A percentile compares a stretch with the other conserved stretches of the same genome.
phyloP scores from a whole-genome alignment of 2,113 vertebrate species.

The Felis chaus region DNA sequence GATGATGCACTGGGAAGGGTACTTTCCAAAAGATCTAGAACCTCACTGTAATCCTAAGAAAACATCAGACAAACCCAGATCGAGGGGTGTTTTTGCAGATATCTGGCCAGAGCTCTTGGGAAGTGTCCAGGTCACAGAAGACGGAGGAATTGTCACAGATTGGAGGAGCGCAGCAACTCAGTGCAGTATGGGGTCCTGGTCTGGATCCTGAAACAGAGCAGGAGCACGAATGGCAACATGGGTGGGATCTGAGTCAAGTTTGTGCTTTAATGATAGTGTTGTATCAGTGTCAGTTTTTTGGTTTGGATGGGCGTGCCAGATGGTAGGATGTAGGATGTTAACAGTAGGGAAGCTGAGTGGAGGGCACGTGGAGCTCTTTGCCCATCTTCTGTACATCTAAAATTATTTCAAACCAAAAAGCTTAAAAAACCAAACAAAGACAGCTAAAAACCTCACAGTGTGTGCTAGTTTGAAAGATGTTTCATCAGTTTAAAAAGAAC shows the following conservation, averaged over 20 bases:
- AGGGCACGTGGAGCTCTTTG: rapidly evolving
- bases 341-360: not conserved
- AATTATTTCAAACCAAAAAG: not conserved
- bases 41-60: not conserved
- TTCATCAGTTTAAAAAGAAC: not conserved
- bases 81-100: not conserved
- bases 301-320: not conserved
- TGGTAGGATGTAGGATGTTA: rapidly evolving
- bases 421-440: not conserved
- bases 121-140: not conserved
- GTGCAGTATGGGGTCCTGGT: not conserved
- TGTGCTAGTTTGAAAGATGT: not conserved
- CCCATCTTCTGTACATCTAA: not conserved
- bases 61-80: not conserved
- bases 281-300: rapidly evolving
- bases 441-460: rapidly evolving
- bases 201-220: not conserved
- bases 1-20: rapidly evolving
- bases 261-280: rapidly evolving
- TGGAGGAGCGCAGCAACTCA: not conserved
- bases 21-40: not conserved
- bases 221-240: not conserved
- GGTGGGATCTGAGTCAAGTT: not conserved
- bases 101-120: not conserved
- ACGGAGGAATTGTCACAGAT: rapidly evolving